Percentiles rank a stretch among this genome's conserved stretches.
Evolutionary conservation across 2,797 vertebrate species (phyloP).

Genomic region (Tragelaphus oryx): DNA sequence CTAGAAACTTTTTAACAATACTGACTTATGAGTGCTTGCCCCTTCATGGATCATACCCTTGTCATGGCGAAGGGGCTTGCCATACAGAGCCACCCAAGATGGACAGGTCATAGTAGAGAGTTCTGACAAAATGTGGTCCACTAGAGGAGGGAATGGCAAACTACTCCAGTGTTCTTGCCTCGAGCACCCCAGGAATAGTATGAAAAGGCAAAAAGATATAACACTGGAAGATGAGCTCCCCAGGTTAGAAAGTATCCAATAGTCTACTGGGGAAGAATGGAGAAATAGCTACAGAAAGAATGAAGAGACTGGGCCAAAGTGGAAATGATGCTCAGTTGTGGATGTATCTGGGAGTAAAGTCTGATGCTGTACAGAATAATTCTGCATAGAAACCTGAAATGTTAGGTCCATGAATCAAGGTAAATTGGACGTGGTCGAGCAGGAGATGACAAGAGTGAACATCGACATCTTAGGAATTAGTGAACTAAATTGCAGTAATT

Average conservation of each 20-base stretch:
- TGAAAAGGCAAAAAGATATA: not conserved
- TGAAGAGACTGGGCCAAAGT: not conserved
- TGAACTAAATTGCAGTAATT: not conserved
- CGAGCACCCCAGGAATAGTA: accelerated
- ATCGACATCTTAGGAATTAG: not conserved
- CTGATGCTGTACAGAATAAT: not conserved
- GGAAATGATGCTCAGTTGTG: not conserved
- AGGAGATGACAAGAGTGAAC: not conserved
- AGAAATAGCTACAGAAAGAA: not conserved
- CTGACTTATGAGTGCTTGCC: not conserved
- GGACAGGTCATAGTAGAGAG: not conserved
- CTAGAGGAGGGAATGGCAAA: not conserved
- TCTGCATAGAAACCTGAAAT: not conserved
- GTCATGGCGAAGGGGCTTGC: not conserved
- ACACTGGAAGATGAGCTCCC: not conserved
- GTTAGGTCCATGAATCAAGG: not conserved
- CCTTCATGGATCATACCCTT: not conserved
- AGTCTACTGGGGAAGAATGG: not conserved
- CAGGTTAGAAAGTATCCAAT: not conserved
- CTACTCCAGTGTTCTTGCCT: not conserved
- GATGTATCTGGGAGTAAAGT: not conserved
- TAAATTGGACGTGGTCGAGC: not conserved
- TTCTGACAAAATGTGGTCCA: not conserved
- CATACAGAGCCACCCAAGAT: not conserved
- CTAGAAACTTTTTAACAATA: not conserved